Conservation (phyloP, 2,113 vertebrate genomes). For the Cygnus atratus region DNA sequence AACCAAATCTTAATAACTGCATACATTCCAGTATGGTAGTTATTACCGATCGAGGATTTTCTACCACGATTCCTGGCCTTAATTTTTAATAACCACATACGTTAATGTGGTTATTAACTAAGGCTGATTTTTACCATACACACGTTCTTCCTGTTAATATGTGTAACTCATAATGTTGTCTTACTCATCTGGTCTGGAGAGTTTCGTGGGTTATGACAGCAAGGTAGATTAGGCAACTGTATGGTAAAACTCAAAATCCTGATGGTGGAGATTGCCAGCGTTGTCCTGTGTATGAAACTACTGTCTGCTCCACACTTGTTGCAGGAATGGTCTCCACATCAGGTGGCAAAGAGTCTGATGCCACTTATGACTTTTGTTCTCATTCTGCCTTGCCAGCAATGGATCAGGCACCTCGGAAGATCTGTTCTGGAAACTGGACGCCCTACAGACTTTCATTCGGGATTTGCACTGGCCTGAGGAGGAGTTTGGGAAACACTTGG, state of each 20-base stretch:
- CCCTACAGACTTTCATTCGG: constrained; percentile 96
- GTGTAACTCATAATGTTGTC: constrained; percentile 70
- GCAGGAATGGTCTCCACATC: constrained; percentile 74
- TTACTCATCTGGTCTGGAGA: constrained; percentile 74
- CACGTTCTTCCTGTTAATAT: constrained; percentile 75
- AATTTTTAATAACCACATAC: constrained; percentile 89
- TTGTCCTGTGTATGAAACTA: constrained; percentile 80
- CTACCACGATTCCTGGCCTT: constrained; percentile 78
- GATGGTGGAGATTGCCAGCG: constrained; percentile 77
- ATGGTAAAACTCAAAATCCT: constrained; percentile 84
- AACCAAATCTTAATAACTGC: constrained; percentile 79
- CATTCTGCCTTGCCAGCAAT: constrained; percentile 84
- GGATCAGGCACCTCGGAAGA: constrained; percentile 98
- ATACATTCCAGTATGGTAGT: constrained; percentile 76
- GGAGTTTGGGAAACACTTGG: constrained; percentile 97
- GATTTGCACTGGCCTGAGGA: constrained; percentile 99
- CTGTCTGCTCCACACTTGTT: constrained; percentile 74
- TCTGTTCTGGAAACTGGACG: constrained; percentile 98
- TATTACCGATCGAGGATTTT: constrained; percentile 76
- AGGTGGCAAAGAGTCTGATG: constrained; percentile 23
- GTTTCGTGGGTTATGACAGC: constrained; percentile 68
- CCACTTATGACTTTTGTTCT: constrained; percentile 61
- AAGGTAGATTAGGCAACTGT: constrained; percentile 77
- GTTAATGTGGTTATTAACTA: constrained; percentile 89
- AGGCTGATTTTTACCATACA: constrained; percentile 88